Base-by-base conservation (phyloP, 2,797 vertebrate species). In the Prionace glauca region DNA sequence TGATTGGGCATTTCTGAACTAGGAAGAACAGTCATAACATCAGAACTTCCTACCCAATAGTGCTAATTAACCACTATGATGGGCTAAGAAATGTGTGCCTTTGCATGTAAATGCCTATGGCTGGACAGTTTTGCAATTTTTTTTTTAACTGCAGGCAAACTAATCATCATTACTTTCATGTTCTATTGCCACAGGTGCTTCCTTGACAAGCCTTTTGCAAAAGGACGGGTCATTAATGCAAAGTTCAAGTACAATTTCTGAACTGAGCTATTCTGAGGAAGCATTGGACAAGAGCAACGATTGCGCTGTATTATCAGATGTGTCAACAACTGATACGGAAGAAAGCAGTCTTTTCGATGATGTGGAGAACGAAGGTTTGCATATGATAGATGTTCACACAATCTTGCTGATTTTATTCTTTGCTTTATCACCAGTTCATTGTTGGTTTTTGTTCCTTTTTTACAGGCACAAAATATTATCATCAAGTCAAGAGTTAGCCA, bases 281-380 rank as follows among this genome's bases (percentile, higher is more conserved):
- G 96, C 97, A 2, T 96, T 98, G n/a, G 98, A 98, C 56, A 98
- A 98, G 96, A 98, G 97, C 26, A 98, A 97, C n/a, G 98, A 99
- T 3, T 98, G 97, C 97, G 96, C 96, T 96, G 98, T 98, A 65
- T 96, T 98, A 92, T 98, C 98, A 3, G 97, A 98, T 22, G 96
- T 97, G 56, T 96, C 71, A 77, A 26, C 93, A 26, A 95, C 71
- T 95, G 71, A 95, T 77, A 50, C 97, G 93, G 97, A 98, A 14
- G 99, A 98, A 96, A 96, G 96, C 95, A 96, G 98, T 95, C 98
- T 98, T 95, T 96, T 97, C 84, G 98, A 99, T 94, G 98, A 99
- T 96, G 90, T 98, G 96, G 99, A 99, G 96, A 99, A 98, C 45
- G 98, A 99, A 96, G 99, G 99, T 99, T 97, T 96, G 95, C 24